Conservation (phyloP, 2,113 vertebrate genomes). For the Ailuropoda melanoleuca region DNA sequence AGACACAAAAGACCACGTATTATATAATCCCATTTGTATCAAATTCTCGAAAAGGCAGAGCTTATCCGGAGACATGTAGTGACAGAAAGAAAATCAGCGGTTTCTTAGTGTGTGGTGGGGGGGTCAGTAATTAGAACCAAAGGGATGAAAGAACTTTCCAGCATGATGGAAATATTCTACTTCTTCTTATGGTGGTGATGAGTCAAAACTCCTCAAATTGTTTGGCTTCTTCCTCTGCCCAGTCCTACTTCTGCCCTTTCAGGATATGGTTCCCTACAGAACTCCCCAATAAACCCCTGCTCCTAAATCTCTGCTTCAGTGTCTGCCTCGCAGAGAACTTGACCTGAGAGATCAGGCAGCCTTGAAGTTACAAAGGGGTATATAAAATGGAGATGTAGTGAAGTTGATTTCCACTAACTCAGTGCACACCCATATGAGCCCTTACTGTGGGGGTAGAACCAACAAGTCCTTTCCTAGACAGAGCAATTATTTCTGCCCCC, state of each 20-base stretch:
- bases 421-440: fast-evolving
- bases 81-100: background rate
- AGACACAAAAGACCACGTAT: background rate
- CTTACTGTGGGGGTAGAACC: background rate
- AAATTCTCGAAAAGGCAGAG: background rate
- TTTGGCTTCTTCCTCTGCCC: background rate
- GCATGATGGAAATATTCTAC: too few species aligned
- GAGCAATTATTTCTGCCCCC: background rate
- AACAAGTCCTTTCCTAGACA: background rate
- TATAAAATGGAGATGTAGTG: background rate
- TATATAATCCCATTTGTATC: background rate
- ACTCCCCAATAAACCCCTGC: background rate
- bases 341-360: background rate
- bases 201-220: background rate
- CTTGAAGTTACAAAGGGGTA: background rate
- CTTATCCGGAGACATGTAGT: background rate
- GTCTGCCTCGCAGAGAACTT: background rate
- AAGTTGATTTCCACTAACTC: background rate
- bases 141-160: background rate
- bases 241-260: too few species aligned
- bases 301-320: background rate
- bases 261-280: background rate
- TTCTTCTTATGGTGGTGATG: background rate
- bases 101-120: background rate
- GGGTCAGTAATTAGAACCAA: background rate